A percentile compares a stretch with the other conserved stretches of the same genome.
These are phyloP conservation scores for Stenurella melanura DNA, from an alignment of 2,888 invertebrate species.

Conservation along the genomic window DNA sequence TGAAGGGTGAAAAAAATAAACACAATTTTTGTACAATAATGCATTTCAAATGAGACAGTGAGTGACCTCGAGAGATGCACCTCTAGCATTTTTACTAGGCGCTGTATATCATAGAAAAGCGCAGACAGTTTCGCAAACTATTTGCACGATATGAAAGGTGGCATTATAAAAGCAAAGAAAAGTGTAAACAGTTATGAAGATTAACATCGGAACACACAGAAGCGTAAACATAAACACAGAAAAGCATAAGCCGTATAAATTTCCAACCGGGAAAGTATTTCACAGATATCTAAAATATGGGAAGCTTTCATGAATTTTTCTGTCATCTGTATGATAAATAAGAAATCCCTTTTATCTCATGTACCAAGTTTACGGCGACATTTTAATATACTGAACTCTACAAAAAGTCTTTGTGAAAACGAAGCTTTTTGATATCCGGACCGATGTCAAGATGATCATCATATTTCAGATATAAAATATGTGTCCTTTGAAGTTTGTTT, in stretches of 20 bases:
- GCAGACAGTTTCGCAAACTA: constrained; percentile 40
- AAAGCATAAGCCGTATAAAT: constrained; percentile 37
- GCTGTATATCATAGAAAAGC: constrained; percentile 25
- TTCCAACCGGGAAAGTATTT: constrained; percentile 41
- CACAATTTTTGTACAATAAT: no score
- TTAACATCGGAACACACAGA: constrained; percentile 54
- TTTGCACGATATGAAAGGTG: constrained; percentile 51
- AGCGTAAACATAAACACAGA: constrained; percentile 39
- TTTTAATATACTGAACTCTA: constrained; percentile 57
- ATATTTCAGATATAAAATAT: constrained; percentile 51
- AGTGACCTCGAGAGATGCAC: constrained; percentile 16
- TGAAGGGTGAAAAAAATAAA: no score
- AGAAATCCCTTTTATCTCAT: constrained; percentile 64
- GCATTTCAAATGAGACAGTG: neutral
- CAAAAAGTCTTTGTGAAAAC: constrained; percentile 51
- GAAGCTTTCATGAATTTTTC: constrained; percentile 63
- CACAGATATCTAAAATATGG: constrained; percentile 53
- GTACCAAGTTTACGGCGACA: constrained; percentile 51
- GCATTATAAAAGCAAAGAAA: constrained; percentile 53
- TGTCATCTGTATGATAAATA: constrained; percentile 65
- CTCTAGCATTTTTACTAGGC: neutral
- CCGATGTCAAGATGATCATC: constrained; percentile 53
- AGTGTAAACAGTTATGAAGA: constrained; percentile 58
- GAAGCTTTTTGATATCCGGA: constrained; percentile 56
- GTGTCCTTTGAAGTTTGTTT: constrained; percentile 40